Evolutionary conservation across 2,113 vertebrate species (phyloP), one percentile per base, ranked within the genome.

Genomic region (Aptenodytes forsteri): DNA sequence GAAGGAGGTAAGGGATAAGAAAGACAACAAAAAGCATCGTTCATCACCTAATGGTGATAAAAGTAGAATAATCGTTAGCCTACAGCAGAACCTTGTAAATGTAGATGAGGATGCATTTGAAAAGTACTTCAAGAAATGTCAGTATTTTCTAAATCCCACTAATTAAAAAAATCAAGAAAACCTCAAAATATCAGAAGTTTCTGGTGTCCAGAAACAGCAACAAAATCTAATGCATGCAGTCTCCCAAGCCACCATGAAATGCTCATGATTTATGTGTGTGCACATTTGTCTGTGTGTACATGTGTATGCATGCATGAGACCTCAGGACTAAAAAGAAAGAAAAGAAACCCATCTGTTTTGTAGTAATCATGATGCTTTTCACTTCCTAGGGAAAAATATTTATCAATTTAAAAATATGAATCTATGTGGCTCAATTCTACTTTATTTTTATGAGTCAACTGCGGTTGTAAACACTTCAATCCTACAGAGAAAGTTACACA

Each of bases 381-480:
- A 73, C 29, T 69, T 58, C 62, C 44, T 75, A 76, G 17, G 54
- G 49, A 87, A 97, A 88, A 85, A 96, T 84, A 95, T 71, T 92
- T 80, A 94, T 87, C 83, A 87, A 92, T 83, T 91, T 75, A 27
- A 83, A 87, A 90, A 70, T 65, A 92, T 16, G 25, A 82, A 87
- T 71, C 83, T 71, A 30, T 64, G 44, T 73, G 90, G 46, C 65
- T 97, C 72, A 58, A 52, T 47, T 90, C 36, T 44, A 38, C n/a
- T 46, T 94, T 87, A 91, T 62, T 97, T 97, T 97, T 93, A 91
- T 92, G 66, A 97, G 69, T 94, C 89, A 97, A 81, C 40, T 89
- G 23, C 14, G 16, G 56, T 54, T 93, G 77, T 81, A 95, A 97
- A 96, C 54, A 96, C 82, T 93, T 89, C 34, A 94, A 90, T 97